Evolutionary conservation across 1,140 invertebrate genomes (phyloP).

Genomic region (Marisa cornuarietis): DNA sequence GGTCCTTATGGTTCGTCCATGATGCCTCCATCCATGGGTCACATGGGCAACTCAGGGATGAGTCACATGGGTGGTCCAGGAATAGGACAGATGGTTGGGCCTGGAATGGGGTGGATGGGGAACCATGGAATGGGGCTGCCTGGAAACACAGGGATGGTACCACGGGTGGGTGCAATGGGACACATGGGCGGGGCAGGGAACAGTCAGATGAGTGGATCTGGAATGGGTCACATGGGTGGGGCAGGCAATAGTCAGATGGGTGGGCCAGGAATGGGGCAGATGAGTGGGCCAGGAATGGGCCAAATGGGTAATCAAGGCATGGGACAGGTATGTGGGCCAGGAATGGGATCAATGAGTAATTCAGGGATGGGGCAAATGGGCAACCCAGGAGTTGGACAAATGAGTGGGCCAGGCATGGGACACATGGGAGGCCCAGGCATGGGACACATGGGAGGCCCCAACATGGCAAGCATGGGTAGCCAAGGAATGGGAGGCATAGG

Average conservation of each 20-base stretch:
- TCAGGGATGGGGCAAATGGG: too few relatives aligned
- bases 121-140: neutral
- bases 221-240: constrained; percentile 6
- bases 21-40: constrained; percentile 4
- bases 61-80: constrained; percentile 14
- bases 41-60: constrained; percentile 3
- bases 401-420: constrained; percentile 16
- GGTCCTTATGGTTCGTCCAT: neutral
- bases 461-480: constrained; percentile 8
- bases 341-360: constrained; percentile 7
- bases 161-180: constrained; percentile 2
- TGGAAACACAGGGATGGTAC: neutral
- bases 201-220: constrained; percentile 9
- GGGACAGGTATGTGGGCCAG: constrained; percentile 7
- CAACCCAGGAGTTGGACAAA: neutral
- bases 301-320: constrained; percentile 7
- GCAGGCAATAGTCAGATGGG: constrained; percentile 8
- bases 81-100: constrained; percentile 20
- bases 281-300: constrained; percentile 18
- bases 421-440: constrained; percentile 5
- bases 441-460: neutral
- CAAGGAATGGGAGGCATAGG: constrained; percentile 11
- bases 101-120: constrained; percentile 4
- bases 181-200: constrained; percentile 11
- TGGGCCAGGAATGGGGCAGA: neutral